Percentiles rank a stretch among this genome's conserved stretches.
Conservation (phyloP, 2,888 invertebrate species). For the Boloria euphrosyne region DNA sequence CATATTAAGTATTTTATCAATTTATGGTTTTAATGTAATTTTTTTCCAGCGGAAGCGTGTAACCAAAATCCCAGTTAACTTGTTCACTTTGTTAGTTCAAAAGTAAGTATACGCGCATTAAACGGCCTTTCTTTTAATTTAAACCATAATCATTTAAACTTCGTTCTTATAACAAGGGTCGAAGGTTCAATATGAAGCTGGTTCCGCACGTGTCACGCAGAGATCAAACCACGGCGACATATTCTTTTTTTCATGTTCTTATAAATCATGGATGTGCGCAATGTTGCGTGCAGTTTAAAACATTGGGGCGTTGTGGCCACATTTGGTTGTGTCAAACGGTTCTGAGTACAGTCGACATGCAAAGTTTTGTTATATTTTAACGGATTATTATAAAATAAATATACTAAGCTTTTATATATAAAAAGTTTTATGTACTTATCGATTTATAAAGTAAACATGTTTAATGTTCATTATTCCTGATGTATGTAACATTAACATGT, state of each 20-base stretch:
- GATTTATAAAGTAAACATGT: too few species aligned
- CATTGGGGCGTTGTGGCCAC: conserved; percentile 60
- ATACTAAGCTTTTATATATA: too few species aligned
- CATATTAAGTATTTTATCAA: too few species aligned
- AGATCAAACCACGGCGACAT: conserved; percentile 31
- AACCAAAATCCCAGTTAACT: too few species aligned
- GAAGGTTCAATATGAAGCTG: conserved; percentile 1
- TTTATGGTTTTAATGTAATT: too few species aligned
- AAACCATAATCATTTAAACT: background rate
- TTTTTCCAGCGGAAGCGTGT: too few species aligned
- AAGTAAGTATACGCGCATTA: background rate
- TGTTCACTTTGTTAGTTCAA: too few species aligned
- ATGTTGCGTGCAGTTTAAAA: conserved; percentile 71
- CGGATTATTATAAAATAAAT: background rate
- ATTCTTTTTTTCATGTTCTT: conserved; percentile 27
- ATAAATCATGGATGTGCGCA: conserved; percentile 46
- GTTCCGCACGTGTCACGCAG: conserved; percentile 18
- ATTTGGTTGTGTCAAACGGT: conserved; percentile 55
- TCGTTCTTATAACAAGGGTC: conserved; percentile 10
- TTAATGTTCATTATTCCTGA: too few species aligned
- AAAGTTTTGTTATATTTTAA: conserved; percentile 14
- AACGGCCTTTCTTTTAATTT: background rate
- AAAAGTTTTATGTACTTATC: too few species aligned
- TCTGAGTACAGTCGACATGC: conserved; percentile 36
- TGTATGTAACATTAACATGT: too few species aligned